phyloP scores from a whole-genome alignment of 2,113 vertebrate species.

The Corythaixoides concolor region DNA sequence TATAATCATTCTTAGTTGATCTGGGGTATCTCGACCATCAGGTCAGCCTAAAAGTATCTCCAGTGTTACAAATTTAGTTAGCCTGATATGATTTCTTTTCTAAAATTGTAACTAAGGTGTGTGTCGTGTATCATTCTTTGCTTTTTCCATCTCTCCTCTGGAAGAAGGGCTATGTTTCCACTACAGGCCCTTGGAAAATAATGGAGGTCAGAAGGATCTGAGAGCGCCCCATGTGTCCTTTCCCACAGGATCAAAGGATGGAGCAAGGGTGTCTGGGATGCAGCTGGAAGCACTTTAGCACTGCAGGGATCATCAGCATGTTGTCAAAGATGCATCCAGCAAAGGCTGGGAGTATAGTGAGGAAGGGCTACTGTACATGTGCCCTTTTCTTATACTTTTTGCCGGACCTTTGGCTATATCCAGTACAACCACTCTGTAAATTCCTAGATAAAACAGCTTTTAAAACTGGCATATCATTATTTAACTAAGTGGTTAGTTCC shows the following conservation, averaged over 20 bases:
- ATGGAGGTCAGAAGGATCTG: not conserved
- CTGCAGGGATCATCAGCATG: not conserved
- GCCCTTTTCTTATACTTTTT: not conserved
- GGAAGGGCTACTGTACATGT: not conserved
- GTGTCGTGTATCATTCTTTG: not conserved
- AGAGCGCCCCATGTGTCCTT: not conserved
- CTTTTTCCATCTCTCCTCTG: not conserved
- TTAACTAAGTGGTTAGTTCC: conserved; percentile 12
- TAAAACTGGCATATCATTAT: not conserved
- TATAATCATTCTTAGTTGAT: not conserved
- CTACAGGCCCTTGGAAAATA: not conserved
- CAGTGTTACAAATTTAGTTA: not conserved
- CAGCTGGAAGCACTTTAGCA: not conserved
- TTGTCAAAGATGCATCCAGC: not conserved
- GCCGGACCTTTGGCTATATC: not conserved
- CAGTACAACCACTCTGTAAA: not conserved
- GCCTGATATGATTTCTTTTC: not conserved
- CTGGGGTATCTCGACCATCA: not conserved
- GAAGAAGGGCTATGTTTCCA: not conserved
- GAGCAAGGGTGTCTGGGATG: not conserved
- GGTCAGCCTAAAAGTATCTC: not conserved
- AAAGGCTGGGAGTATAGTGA: not conserved
- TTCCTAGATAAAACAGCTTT: not conserved
- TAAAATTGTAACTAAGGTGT: not conserved
- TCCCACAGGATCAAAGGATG: conserved; percentile 19